These are phyloP conservation scores for Myoxocephalus aenaeus DNA, from an alignment of 2,797 vertebrate genomes.

Conservation along the genomic window DNA sequence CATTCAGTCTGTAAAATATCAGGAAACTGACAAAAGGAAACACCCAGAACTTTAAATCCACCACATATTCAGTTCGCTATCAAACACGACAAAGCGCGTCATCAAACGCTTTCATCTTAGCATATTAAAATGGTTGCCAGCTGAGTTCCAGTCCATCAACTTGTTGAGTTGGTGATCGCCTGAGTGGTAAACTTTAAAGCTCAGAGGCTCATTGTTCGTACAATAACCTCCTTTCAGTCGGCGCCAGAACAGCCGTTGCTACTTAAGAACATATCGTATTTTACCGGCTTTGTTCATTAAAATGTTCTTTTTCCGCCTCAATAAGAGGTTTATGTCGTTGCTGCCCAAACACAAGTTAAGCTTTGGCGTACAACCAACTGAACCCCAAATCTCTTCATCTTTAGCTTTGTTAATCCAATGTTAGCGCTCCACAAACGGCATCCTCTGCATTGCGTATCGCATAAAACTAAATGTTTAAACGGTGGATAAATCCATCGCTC, in stretches of 20 bases:
- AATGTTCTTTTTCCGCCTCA: not conserved
- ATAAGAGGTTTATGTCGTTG: not conserved
- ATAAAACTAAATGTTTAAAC: conserved; percentile 4
- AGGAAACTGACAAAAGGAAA: not conserved
- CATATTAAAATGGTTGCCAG: not conserved
- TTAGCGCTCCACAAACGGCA: not conserved
- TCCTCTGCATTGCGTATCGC: not conserved
- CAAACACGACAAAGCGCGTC: too few relatives aligned
- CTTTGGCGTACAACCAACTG: not conserved
- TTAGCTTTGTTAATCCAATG: not conserved
- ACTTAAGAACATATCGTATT: not conserved
- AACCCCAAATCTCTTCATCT: not conserved
- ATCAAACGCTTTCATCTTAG: not conserved
- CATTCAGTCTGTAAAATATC: too few relatives aligned
- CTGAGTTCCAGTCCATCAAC: not conserved
- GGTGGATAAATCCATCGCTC: conserved; percentile 9
- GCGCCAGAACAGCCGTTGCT: not conserved
- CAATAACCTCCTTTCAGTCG: not conserved
- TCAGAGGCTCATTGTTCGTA: not conserved
- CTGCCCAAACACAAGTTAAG: not conserved
- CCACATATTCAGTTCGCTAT: not conserved
- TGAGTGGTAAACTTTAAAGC: not conserved
- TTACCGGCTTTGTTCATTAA: not conserved
- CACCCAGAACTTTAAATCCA: not conserved
- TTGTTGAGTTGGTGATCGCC: not conserved